Evolutionary conservation across 92 coral and sea anemone genomes (phyloP).

Genomic region (Porites evermanni): DNA sequence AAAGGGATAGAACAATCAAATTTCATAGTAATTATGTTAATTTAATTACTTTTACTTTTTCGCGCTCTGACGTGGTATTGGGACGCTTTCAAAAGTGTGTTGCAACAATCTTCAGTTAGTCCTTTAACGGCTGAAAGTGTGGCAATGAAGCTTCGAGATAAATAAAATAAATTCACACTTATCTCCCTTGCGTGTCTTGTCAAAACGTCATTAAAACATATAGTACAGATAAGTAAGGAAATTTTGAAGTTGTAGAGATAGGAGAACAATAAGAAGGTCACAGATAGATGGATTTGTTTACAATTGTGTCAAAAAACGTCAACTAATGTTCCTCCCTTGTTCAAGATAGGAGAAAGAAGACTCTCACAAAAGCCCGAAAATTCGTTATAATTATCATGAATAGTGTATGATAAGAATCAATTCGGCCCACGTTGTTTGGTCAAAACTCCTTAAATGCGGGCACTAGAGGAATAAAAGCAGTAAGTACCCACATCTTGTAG

Average conservation of each 20-base stretch:
- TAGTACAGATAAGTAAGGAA: not conserved
- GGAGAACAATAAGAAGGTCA: not conserved
- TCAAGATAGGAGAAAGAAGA: too few species aligned
- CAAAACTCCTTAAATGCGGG: too few species aligned
- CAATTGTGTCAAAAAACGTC: too few species aligned
- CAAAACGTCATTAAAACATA: not conserved
- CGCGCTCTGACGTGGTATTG: not conserved
- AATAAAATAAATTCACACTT: not conserved
- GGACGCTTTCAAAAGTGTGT: not conserved
- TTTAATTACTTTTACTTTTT: not conserved
- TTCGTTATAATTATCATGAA: too few species aligned
- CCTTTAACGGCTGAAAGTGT: not conserved
- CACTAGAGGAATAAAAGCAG: too few species aligned
- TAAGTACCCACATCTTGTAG: too few species aligned
- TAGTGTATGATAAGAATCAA: too few species aligned
- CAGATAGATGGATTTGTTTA: not conserved
- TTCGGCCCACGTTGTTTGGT: too few species aligned
- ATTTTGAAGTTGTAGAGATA: not conserved
- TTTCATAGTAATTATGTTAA: constrained; percentile 26
- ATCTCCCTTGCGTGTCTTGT: not conserved
- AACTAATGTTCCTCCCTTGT: too few species aligned
- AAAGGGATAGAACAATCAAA: not conserved
- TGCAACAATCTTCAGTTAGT: not conserved
- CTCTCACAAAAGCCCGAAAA: too few species aligned
- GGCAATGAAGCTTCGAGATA: not conserved